Percentiles rank a stretch among this genome's conserved stretches.
phyloP scores from a whole-genome alignment of 2,888 invertebrate genomes.

The Coenonympha arcania region DNA sequence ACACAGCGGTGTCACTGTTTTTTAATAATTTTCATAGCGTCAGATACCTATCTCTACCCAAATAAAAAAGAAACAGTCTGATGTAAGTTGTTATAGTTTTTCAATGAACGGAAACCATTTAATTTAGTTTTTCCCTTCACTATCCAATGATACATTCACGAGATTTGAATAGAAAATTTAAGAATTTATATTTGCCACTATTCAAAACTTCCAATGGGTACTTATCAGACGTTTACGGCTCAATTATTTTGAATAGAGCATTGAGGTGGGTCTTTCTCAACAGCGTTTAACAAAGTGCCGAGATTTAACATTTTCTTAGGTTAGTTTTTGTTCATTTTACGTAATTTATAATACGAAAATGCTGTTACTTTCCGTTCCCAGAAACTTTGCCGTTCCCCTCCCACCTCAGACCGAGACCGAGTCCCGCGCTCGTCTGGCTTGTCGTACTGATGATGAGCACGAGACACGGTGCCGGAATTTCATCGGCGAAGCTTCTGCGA shows the following conservation, averaged over 20 bases:
- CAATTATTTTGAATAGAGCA: slow-evolving; percentile 30
- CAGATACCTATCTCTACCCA: no score
- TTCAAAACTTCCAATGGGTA: slow-evolving; percentile 9
- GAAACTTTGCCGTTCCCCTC: no score
- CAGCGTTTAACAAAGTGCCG: background rate
- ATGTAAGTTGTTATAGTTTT: background rate
- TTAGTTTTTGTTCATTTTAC: background rate
- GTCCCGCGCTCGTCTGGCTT: no score
- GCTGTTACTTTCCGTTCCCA: no score
- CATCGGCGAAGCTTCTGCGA: no score
- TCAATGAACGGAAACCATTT: background rate
- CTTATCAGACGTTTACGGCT: slow-evolving; percentile 38
- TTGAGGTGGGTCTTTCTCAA: background rate
- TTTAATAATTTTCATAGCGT: no score
- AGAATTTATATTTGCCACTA: slow-evolving; percentile 1
- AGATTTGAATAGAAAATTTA: background rate
- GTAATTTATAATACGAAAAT: background rate
- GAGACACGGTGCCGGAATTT: no score
- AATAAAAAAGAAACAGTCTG: no score
- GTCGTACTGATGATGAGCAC: no score
- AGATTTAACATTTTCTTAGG: background rate
- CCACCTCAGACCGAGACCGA: no score
- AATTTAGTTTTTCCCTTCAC: background rate
- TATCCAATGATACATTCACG: slow-evolving; percentile 6
- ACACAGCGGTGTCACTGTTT: no score